Conservation (phyloP, 2,113 vertebrate species). For the Asarcornis scutulata region DNA sequence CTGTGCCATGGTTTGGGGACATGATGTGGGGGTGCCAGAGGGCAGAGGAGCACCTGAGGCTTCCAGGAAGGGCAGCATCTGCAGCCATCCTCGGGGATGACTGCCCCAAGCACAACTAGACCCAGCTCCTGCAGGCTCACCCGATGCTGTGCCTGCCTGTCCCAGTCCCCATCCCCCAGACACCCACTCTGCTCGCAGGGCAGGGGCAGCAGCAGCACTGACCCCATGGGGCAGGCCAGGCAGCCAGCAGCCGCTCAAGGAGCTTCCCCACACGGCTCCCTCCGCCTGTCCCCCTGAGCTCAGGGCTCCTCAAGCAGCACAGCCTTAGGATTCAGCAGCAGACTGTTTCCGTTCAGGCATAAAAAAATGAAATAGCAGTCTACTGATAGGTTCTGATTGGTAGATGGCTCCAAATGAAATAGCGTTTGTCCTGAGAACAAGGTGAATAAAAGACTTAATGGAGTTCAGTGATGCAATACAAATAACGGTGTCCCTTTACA, state of each 20-base stretch:
- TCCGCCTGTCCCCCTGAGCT: fast-evolving
- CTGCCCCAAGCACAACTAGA: too few species aligned
- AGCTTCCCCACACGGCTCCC: too few species aligned
- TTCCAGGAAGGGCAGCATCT: fast-evolving
- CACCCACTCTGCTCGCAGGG: too few species aligned
- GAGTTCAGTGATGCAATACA: not conserved
- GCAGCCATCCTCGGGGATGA: too few species aligned
- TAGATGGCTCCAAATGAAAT: not conserved
- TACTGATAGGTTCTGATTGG: not conserved
- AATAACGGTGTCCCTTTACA: not conserved
- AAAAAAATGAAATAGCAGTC: not conserved
- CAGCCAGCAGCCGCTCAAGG: too few species aligned
- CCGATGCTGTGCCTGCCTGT: fast-evolving
- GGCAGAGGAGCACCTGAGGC: not conserved
- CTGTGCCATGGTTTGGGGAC: fast-evolving
- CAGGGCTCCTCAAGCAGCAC: fast-evolving
- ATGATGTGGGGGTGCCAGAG: too few species aligned
- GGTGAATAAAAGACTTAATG: not conserved
- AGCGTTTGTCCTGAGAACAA: not conserved
- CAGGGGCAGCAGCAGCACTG: too few species aligned
- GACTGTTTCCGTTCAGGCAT: not conserved
- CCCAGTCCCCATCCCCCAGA: fast-evolving
- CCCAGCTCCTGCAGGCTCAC: fast-evolving
- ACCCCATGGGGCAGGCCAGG: too few species aligned
- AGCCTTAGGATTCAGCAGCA: not conserved